These are phyloP conservation scores for Tupaia tana DNA, from an alignment of 2,113 vertebrate genomes.

Conservation along the genomic window DNA sequence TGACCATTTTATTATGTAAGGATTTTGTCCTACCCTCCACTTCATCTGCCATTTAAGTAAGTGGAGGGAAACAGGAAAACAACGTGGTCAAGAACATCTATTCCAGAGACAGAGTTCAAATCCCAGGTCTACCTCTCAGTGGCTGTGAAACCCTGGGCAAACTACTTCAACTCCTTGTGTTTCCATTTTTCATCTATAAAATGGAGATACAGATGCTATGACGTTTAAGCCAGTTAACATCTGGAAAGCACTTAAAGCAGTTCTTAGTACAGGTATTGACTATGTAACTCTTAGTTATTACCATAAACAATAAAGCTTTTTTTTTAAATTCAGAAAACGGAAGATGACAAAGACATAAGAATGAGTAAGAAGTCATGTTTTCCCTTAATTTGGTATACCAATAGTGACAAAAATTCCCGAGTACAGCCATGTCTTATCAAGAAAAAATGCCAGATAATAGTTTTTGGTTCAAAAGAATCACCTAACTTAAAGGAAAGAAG, in stretches of 20 bases:
- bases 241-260: not conserved
- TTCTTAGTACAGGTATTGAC: not conserved
- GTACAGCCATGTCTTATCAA: not conserved
- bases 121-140: not conserved
- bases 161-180: not conserved
- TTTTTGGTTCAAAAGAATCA: slow-evolving; percentile 5
- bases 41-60: not conserved
- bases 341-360: not conserved
- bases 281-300: not conserved
- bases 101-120: not conserved
- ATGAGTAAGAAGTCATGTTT: not conserved
- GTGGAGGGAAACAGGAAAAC: not conserved
- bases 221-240: not conserved
- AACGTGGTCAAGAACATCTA: not conserved
- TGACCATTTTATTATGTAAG: not conserved
- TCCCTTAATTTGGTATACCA: not conserved
- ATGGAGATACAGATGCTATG: not conserved
- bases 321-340: not conserved
- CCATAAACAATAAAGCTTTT: not conserved
- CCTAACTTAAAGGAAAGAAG: not conserved
- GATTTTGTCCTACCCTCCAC: not conserved
- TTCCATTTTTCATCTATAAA: not conserved
- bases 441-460: not conserved
- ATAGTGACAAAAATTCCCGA: not conserved
- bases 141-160: not conserved